Evolutionary conservation across 2,797 vertebrate species (phyloP), one percentile per base, ranked within the genome.

Genomic region (Sebastes hubbsi): DNA sequence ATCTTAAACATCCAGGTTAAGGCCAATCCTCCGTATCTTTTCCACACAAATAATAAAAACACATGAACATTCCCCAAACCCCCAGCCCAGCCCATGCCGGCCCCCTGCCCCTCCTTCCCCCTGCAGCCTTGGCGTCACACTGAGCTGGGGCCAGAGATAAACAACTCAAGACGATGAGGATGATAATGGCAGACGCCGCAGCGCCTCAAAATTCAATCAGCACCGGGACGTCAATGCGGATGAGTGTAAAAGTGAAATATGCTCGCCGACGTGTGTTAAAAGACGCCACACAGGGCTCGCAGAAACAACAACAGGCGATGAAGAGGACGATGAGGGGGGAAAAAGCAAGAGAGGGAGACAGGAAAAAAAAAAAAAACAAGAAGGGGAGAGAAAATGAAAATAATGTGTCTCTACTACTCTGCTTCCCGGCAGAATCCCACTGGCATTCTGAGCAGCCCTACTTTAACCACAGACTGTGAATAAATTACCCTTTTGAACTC

Each of bases 181-280:
- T 91, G 93, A 95, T 96, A 96, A 96, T 95, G 93, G 94, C 91
- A 93, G 92, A 91, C 89, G 88, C 93, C 67, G 93, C 92, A 91
- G 94, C 89, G 93, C 92, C 93, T 95, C 93, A 95, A 95, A 95
- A 96, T 96, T 95, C 94, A 95, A 95, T 96, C 94, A 95, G 90
- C 91, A 87, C 89, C 60, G 82, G 77, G 87, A 92, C 91, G 93
- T 94, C 94, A 94, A 88, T 87, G 90, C 78, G 90, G 93, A 94
- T 94, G 92, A 95, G 93, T 85, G 93, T 94, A 94, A 95, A 94
- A 94, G 93, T 94, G 93, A 96, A 95, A 95, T 94, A 94, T 90
- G 90, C 90, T 93, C 67, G 70, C 83, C 79, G 83, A 89, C 91
- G 90, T 89, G 92, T 82, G 90, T 90, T 94, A 94, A 94, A 93